These are phyloP conservation scores for Heliconius hewitsoni DNA, from an alignment of 1,140 invertebrate species.

Conservation along the genomic window DNA sequence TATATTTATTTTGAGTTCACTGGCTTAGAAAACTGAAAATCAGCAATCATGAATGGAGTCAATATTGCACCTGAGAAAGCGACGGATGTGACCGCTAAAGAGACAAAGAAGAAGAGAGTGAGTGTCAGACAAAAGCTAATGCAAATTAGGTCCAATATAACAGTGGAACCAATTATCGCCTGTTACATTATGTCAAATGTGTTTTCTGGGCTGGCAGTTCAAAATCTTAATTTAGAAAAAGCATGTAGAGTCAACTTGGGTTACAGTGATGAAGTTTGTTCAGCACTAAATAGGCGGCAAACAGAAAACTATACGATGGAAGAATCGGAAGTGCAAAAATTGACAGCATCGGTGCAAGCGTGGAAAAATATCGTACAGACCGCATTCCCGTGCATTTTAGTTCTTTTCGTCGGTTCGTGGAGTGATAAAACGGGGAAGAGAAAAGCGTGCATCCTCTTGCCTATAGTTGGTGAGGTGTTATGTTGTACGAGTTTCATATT, in stretches of 20 bases:
- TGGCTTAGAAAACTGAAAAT: slow-evolving; percentile 8
- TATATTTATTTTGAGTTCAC: slow-evolving; percentile 22
- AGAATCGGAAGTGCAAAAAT: slow-evolving; percentile 81
- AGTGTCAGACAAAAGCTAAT: slow-evolving; percentile 63
- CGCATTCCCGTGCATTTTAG: slow-evolving; percentile 80
- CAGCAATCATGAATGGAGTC: slow-evolving; percentile 67
- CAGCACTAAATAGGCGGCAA: slow-evolving; percentile 79
- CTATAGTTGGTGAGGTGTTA: slow-evolving; percentile 80
- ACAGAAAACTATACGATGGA: slow-evolving; percentile 77
- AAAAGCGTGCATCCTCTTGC: slow-evolving; percentile 82
- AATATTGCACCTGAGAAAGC: slow-evolving; percentile 59
- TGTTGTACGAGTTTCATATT: slow-evolving; percentile 79
- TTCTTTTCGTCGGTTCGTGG: slow-evolving; percentile 83
- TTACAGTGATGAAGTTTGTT: slow-evolving; percentile 81
- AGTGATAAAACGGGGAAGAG: slow-evolving; percentile 82
- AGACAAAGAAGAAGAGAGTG: slow-evolving; percentile 60
- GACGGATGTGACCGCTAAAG: slow-evolving; percentile 51
- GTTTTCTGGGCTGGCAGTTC: slow-evolving; percentile 81
- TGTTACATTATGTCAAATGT: slow-evolving; percentile 83
- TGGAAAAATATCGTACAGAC: slow-evolving; percentile 83
- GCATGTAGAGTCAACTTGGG: slow-evolving; percentile 83
- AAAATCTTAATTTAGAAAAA: slow-evolving; percentile 84
- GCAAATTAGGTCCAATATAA: slow-evolving; percentile 78
- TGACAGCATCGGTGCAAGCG: slow-evolving; percentile 82
- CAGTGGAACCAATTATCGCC: slow-evolving; percentile 83